Base-by-base conservation (phyloP, 2,888 invertebrate species). In the Tipula vernalis region DNA sequence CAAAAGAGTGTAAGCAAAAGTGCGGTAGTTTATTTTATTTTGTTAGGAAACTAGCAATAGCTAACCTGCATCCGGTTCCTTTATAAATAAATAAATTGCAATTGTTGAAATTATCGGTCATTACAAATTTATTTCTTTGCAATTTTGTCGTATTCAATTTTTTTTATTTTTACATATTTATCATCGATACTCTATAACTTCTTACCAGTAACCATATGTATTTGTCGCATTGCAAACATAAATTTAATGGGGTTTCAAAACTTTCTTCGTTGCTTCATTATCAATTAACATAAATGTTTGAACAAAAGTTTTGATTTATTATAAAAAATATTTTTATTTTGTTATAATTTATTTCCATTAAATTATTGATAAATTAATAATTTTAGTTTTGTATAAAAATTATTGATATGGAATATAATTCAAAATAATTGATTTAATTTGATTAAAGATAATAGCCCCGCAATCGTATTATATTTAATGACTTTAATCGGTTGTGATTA, bases 341-440 rank as follows among this genome's bases (percentile, higher is more conserved):
- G 10, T 5, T 2, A 71, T 10, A 71, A 71, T 51, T 51, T 51
- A 28, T 71, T 39, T 39, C 39, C 3, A 39, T 39, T 39, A 39
- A 39, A 39, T 39, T 28, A 71, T 71, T 71, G 5, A 71, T 71
- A 71, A 71, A 71, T 71, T 71, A 71, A 71, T 71, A 71, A 71
- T 71, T 71, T 71, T 71, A 71, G 71, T 71, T 71, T 71, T 71
- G 71, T 71, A 71, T 71, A 71, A 71, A 71, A 71, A 71, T 71
- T 71, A 71, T 71, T 71, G 71, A 71, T 28, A 28, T 71, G 71
- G 12, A 28, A 71, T 71, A 71, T 71, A 71, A 71, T 71, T 12
- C 28, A 71, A 71, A 71, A 71, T 71, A 71, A 71, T 71, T 71
- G 71, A 71, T 71, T 28, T 71, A 71, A 28, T 71, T 71, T 71